A percentile compares a stretch with the other conserved stretches of the same genome.
Conservation (phyloP, 2,113 vertebrate species). For the Hippolais icterina region DNA sequence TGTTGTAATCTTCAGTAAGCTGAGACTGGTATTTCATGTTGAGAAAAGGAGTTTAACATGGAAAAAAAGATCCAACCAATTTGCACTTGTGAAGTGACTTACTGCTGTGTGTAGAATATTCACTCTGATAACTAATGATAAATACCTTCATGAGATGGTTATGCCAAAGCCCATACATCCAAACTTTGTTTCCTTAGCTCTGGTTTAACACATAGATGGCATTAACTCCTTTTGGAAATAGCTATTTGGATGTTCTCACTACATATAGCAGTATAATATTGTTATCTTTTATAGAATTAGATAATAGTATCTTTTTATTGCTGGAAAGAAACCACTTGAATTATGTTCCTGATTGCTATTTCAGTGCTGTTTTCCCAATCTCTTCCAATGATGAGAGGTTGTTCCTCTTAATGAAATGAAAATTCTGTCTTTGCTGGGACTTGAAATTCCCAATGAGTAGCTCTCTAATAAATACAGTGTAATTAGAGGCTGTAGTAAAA, state of each 20-base stretch:
- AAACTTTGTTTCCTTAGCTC: not conserved
- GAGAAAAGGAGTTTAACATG: not conserved
- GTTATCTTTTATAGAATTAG: not conserved
- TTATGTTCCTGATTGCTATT: not conserved
- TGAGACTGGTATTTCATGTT: not conserved
- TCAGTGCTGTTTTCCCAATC: constrained; percentile 8
- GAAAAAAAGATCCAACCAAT: not conserved
- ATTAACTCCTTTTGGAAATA: not conserved
- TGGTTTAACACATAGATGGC: not conserved
- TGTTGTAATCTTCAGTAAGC: not conserved
- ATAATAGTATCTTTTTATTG: not conserved
- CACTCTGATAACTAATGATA: not conserved
- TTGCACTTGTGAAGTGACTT: not conserved
- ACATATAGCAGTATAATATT: not conserved
- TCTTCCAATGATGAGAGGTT: not conserved
- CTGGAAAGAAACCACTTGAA: not conserved
- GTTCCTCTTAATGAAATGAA: not conserved
- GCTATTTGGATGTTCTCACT: not conserved
- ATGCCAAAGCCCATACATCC: not conserved
- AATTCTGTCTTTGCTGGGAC: not conserved
- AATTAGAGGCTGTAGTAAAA: not conserved
- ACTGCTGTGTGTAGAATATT: not conserved
- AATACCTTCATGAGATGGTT: not conserved
- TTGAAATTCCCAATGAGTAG: not conserved
- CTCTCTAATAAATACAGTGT: not conserved